Evolutionary conservation across 2,797 vertebrate species (phyloP).

Genomic region (Rallus crepitans): DNA sequence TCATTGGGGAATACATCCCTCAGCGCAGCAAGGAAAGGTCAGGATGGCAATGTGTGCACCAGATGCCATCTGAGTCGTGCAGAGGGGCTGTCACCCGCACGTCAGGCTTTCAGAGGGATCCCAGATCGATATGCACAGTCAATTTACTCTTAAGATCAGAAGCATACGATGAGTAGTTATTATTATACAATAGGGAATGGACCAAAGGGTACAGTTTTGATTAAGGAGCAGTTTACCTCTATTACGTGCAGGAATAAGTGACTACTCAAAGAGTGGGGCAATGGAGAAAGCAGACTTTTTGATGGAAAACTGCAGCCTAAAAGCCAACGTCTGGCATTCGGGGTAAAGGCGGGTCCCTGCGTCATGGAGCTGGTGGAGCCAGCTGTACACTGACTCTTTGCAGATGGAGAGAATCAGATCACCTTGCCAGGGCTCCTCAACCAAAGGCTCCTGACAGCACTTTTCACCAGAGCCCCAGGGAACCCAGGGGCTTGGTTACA

Average conservation of each 20-base stretch:
- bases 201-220: accelerated
- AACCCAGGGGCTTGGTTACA: not conserved
- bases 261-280: not conserved
- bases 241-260: not conserved
- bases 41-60: not conserved
- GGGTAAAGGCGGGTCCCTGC: not conserved
- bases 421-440: not conserved
- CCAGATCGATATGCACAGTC: not conserved
- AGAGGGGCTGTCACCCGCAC: not conserved
- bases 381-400: not conserved
- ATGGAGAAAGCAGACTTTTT: not conserved
- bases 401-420: not conserved
- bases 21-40: not conserved
- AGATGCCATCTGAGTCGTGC: not conserved
- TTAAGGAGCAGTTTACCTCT: slow-evolving; percentile 6
- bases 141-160: slow-evolving; percentile 28
- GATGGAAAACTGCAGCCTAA: not conserved
- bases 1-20: not conserved
- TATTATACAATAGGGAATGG: not conserved
- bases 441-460: not conserved
- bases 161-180: not conserved
- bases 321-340: not conserved
- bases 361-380: accelerated
- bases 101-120: not conserved
- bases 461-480: not conserved